Base-by-base conservation (phyloP, 2,888 invertebrate species). In the Gonocerus acuteangulatus region DNA sequence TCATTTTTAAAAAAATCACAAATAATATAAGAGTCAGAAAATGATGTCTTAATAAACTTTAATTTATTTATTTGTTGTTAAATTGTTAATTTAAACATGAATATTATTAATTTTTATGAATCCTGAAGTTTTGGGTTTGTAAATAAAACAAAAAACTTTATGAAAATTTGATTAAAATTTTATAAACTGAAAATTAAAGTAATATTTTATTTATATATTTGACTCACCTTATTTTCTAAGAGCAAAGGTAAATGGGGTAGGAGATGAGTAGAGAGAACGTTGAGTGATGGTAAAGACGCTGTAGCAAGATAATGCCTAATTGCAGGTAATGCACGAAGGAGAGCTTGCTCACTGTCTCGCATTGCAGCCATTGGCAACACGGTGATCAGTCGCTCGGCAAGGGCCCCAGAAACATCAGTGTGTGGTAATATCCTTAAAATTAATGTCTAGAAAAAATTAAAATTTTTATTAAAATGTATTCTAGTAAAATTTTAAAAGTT, bases 361-460 rank as follows among this genome's bases (percentile, higher is more conserved):
- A 61, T 67, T 2, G 61, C 65, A 11, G 63, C 65, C 1, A 52
- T 13, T 1, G 65, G 64, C 6, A 67, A 60, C 7, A 66, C 32
- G 7, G 59, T 16, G 39, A 66, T 60, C 23, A 67, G 36, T 18
- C 52, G 23, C 15, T 62, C 63, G 3, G 62, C 63, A 42, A 67
- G 56, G 6, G 60, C 54, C 9, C 49, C 61, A 18, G 66, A 62
- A 6, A 65, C 60, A 7, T 64, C 62, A 4, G 60, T 62, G 48
- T 62, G 63, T 11, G 66, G 60, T 44, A 88, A 75, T 70, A 88
- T 80, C 62, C 89, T 80, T 23, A 82, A 74, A 54, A 89, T 73
- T 61, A 89, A 73, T 71, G 79, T 79, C 86, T 88, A 72, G 27
- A 65, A 49, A 15, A 48, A 48, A 27, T 48, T 48, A 48, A 48